phyloP scores from a whole-genome alignment of 2,113 vertebrate genomes.

The Scomber colias region DNA sequence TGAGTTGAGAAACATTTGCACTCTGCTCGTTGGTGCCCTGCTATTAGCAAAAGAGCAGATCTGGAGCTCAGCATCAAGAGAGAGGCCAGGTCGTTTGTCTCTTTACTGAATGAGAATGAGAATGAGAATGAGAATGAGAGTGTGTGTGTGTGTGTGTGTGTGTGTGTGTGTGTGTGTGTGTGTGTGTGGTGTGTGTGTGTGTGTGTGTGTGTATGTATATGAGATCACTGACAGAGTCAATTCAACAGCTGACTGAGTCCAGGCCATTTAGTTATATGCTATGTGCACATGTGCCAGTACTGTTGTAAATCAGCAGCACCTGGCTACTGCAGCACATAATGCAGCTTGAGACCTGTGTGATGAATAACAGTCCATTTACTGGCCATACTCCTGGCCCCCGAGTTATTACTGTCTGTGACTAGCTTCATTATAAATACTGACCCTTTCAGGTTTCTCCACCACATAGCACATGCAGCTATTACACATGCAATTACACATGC shows the following conservation, averaged over 20 bases:
- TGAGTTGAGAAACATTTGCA: neutral
- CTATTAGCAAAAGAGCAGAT: constrained; percentile 29
- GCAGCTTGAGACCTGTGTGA: constrained; percentile 15
- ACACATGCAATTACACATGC: neutral
- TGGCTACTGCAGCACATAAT: constrained; percentile 40
- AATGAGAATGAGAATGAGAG: neutral
- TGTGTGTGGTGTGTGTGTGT: neutral
- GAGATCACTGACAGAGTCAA: constrained; percentile 23
- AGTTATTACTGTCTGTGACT: constrained; percentile 14
- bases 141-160: constrained; percentile 11
- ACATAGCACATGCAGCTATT: neutral
- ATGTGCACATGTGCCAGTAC: constrained; percentile 18
- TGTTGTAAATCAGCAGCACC: constrained; percentile 43
- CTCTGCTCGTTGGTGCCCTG: neutral
- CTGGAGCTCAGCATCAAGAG: constrained; percentile 31
- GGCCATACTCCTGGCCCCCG: constrained; percentile 1
- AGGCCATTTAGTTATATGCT: constrained; percentile 37
- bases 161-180: neutral
- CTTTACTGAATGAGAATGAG: neutral
- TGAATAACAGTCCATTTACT: constrained; percentile 43
- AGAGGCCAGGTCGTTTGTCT: constrained; percentile 17
- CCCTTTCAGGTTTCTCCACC: neutral
- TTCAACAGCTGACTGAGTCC: constrained; percentile 51
- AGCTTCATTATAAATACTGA: constrained; percentile 1
- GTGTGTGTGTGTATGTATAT: neutral